Percentiles rank a stretch among this genome's conserved stretches.
These are phyloP conservation scores for Spodoptera littoralis DNA, from an alignment of 2,888 invertebrate species.

Conservation along the genomic window DNA sequence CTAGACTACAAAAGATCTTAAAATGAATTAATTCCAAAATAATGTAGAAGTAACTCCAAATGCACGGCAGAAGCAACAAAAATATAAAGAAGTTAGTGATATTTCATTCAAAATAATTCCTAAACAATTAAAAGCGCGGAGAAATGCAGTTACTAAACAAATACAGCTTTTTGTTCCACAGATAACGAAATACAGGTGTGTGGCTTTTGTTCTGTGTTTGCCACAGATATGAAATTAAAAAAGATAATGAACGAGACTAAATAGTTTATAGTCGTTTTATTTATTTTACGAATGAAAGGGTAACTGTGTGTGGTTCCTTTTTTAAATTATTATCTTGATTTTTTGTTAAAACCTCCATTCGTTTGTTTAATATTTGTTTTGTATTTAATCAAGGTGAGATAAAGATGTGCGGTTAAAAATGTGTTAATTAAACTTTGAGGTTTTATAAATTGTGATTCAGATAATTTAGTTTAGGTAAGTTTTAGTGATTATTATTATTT, in stretches of 20 bases:
- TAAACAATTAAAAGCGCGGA: constrained; percentile 41
- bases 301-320: constrained; percentile 51
- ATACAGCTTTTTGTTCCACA: constrained; percentile 67
- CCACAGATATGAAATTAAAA: constrained; percentile 73
- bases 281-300: constrained; percentile 55
- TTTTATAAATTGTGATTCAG: background rate
- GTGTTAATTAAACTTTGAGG: background rate
- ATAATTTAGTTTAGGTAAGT: no score
- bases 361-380: constrained; percentile 41
- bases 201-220: constrained; percentile 70
- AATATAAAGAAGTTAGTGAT: constrained; percentile 1
- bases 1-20: no score
- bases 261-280: constrained; percentile 57
- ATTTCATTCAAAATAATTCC: constrained; percentile 22
- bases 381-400: constrained; percentile 34
- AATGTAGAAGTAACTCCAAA: no score
- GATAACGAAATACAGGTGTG: constrained; percentile 61
- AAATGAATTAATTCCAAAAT: no score
- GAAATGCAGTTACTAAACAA: constrained; percentile 56
- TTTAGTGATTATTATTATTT: no score
- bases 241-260: constrained; percentile 71
- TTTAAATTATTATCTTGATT: constrained; percentile 46
- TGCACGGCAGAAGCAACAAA: background rate
- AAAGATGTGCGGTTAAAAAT: constrained; percentile 3
- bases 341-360: constrained; percentile 34